These are phyloP conservation scores for Mareca strepera DNA, from an alignment of 2,797 vertebrate species.

Conservation along the genomic window DNA sequence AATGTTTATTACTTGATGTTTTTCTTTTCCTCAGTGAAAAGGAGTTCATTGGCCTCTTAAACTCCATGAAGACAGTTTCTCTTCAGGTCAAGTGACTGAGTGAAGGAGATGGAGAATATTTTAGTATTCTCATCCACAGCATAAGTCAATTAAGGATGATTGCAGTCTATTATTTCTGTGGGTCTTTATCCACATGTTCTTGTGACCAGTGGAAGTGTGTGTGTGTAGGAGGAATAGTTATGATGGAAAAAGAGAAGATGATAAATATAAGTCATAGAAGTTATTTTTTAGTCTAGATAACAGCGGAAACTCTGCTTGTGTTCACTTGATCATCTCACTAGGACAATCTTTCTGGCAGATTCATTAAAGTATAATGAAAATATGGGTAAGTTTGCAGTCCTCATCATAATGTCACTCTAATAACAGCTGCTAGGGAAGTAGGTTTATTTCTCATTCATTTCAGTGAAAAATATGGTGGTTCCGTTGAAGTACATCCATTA, in stretches of 20 bases:
- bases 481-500: neutral
- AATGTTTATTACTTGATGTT: neutral
- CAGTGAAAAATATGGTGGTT: neutral
- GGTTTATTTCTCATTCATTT: slow-evolving; percentile 36
- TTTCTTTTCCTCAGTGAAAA: neutral
- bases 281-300: slow-evolving; percentile 26
- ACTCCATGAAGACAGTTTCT: neutral
- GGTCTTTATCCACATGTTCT: neutral
- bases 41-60: slow-evolving; percentile 35
- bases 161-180: slow-evolving; percentile 1
- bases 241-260: neutral
- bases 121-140: neutral
- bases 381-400: neutral
- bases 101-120: neutral
- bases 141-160: slow-evolving; percentile 6
- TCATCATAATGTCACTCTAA: neutral
- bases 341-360: slow-evolving; percentile 34
- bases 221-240: slow-evolving; percentile 18
- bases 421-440: neutral
- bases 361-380: slow-evolving; percentile 56
- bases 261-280: neutral
- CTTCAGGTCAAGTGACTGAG: slow-evolving; percentile 3
- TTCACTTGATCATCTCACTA: slow-evolving; percentile 31
- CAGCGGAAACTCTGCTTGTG: neutral
- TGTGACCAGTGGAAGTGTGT: neutral